Conservation (phyloP, 2,888 invertebrate species). For the Calameuta pallipes region DNA sequence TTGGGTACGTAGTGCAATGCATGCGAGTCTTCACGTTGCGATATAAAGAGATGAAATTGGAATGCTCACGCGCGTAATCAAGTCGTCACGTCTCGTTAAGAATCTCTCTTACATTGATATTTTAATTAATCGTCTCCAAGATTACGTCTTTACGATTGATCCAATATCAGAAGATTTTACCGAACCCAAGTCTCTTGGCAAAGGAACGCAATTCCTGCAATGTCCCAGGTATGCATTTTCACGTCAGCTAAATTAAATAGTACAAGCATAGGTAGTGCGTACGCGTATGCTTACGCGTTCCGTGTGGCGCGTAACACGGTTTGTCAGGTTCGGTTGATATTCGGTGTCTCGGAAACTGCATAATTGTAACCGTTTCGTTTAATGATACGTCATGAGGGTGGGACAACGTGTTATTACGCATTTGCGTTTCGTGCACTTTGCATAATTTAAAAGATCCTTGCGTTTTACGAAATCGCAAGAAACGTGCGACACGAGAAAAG, state of each 20-base stretch:
- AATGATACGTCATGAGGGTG: neutral
- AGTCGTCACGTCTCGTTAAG: neutral
- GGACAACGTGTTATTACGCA: neutral
- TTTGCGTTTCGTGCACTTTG: neutral
- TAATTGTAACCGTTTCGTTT: neutral
- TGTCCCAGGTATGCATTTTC: neutral
- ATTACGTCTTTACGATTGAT: neutral
- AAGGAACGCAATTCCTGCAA: neutral
- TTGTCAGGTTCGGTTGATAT: neutral
- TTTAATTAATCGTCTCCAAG: neutral
- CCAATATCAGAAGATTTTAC: neutral
- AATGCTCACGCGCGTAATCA: neutral
- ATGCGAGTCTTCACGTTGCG: neutral
- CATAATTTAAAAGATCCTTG: neutral
- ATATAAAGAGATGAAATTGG: neutral
- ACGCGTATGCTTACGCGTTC: neutral
- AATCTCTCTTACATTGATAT: neutral
- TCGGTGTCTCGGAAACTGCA: neutral
- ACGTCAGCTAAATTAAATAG: neutral
- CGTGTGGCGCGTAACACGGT: neutral
- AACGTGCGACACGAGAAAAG: neutral
- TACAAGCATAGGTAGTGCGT: too few species aligned
- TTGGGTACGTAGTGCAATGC: neutral
- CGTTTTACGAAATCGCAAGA: neutral
- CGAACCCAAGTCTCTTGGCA: neutral